Conservation (phyloP, 2,113 vertebrate genomes). For the Chamaea fasciata region DNA sequence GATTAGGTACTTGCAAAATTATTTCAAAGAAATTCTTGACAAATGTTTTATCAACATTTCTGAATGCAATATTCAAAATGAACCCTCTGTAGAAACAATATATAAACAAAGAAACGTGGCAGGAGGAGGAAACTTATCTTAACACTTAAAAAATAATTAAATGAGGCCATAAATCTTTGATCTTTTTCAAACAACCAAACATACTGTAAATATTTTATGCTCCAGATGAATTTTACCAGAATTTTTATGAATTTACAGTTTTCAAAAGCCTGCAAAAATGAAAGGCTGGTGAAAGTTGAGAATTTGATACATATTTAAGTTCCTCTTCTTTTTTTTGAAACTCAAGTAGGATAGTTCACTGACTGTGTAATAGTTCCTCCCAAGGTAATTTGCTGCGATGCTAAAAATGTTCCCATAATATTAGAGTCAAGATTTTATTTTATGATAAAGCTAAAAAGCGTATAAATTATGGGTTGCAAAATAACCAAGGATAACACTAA, state of each 20-base stretch:
- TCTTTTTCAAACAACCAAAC: not conserved
- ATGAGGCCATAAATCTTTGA: not conserved
- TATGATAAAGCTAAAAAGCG: conserved; percentile 48
- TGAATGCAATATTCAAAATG: not conserved
- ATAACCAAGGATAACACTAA: conserved; percentile 47
- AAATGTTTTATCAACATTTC: conserved; percentile 27
- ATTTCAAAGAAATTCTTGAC: conserved; percentile 20
- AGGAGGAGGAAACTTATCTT: not conserved
- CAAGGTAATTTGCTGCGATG: conserved; percentile 40
- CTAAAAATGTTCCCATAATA: conserved; percentile 46
- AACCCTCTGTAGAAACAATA: not conserved
- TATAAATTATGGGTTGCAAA: conserved; percentile 50
- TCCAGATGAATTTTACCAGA: not conserved
- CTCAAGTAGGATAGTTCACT: not conserved
- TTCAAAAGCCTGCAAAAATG: not conserved
- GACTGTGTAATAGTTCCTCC: conserved; percentile 7
- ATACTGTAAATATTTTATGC: not conserved
- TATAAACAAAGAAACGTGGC: not conserved
- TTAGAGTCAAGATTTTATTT: conserved; percentile 52
- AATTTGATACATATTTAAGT: not conserved
- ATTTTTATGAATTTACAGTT: not conserved
- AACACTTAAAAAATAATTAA: not conserved
- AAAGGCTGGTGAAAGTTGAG: not conserved
- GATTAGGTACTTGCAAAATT: not conserved
- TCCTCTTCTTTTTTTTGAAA: not conserved